Conservation (phyloP, 1,140 invertebrate genomes). For the Temnothorax curvispinosus region DNA sequence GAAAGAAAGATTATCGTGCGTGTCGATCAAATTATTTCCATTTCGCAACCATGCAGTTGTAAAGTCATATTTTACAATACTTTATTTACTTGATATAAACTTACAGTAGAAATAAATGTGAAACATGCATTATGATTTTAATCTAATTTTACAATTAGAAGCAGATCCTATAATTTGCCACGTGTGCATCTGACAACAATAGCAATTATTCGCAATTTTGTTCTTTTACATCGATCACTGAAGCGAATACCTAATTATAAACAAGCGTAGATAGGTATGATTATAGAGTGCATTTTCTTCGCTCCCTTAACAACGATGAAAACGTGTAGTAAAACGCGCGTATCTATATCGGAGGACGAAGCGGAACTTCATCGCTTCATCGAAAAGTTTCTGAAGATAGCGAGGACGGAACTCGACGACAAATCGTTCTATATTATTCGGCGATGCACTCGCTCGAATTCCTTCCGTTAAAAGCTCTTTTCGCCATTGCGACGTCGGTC, state of each 20-base stretch:
- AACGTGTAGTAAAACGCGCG: not conserved
- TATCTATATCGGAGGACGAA: not conserved
- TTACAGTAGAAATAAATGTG: constrained; percentile 1
- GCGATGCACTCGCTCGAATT: constrained; percentile 7
- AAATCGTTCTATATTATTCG: constrained; percentile 36
- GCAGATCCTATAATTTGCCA: not conserved
- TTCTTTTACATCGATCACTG: not conserved
- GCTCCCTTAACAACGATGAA: not conserved
- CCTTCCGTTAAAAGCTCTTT: constrained; percentile 8
- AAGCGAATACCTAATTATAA: not conserved
- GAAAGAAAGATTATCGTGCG: constrained; percentile 8
- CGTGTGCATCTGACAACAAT: not conserved
- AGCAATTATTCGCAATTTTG: constrained; percentile 3
- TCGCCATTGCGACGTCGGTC: not conserved
- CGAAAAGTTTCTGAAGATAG: constrained; percentile 9
- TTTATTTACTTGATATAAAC: not conserved
- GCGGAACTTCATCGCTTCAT: not conserved
- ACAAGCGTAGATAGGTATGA: not conserved
- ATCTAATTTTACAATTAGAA: not conserved
- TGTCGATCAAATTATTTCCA: constrained; percentile 28
- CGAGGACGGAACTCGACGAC: not conserved
- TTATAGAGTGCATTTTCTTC: not conserved
- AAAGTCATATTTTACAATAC: constrained; percentile 17
- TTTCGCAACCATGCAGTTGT: not conserved
- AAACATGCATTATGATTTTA: constrained; percentile 6